Conservation (phyloP, 2,113 vertebrate species). For the Dolichallabes microphthalmus region DNA sequence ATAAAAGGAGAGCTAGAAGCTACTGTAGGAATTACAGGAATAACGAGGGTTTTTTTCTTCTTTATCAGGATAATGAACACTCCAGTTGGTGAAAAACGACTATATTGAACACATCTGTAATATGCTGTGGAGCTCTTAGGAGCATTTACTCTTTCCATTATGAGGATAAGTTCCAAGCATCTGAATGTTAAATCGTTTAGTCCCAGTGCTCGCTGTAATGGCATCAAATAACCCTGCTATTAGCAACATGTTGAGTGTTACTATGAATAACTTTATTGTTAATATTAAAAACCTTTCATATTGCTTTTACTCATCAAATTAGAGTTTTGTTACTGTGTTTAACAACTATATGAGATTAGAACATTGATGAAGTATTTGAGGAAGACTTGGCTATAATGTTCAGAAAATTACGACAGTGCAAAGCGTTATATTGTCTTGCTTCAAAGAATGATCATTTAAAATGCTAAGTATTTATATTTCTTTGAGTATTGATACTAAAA, state of each 20-base stretch:
- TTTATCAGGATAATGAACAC: constrained; percentile 8
- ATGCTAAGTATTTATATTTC: no score
- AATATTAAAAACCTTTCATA: background rate
- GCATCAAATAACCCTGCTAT: background rate
- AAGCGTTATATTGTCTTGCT: no score
- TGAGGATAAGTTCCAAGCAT: background rate
- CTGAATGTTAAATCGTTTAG: background rate
- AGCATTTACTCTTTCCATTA: constrained; percentile 24
- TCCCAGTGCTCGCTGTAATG: no score
- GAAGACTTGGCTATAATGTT: no score
- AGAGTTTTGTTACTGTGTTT: background rate
- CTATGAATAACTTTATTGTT: background rate
- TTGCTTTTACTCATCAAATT: background rate
- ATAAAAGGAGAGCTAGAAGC: constrained; percentile 1
- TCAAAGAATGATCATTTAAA: no score
- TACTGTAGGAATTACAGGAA: background rate
- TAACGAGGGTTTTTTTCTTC: no score
- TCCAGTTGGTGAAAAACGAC: background rate
- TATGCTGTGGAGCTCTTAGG: background rate
- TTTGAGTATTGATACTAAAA: no score
- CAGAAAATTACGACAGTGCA: no score
- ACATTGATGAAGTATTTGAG: no score
- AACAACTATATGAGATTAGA: no score
- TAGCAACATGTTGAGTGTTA: background rate
- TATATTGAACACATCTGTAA: background rate